Evolutionary conservation across 2,797 vertebrate genomes (phyloP), one percentile per base, ranked within the genome.

Genomic region (Xyrichtys novacula): DNA sequence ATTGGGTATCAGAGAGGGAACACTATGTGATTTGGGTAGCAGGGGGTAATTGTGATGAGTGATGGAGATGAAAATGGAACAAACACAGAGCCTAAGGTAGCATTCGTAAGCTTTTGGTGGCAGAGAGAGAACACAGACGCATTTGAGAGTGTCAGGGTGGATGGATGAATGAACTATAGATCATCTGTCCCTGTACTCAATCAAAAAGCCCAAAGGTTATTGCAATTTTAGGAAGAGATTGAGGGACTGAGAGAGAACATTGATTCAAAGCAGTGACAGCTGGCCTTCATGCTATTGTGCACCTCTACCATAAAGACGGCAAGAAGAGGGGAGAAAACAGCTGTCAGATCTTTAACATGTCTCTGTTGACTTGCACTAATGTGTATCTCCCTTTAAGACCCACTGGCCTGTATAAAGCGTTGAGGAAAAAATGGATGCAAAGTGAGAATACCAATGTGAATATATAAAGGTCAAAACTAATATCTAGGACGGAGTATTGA

Each of bases 1-100:
- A 86, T 71, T 48, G 26, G 71, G 44, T 43, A 84, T 75, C 68
- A 76, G n/a, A 78, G 44, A 65, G 57, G 59, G 63, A 76, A 58
- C 53, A 49, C 57, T 58, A 17, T 83, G 65, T 76, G 71, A 81
- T 84, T 80, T 49, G 52, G 47, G 43, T 43, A 55, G 75, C 19
- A 11, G 60, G 56, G 67, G 70, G 70, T 80, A 50, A 82, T 65
- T 70, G 74, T 76, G 60, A 73, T 6, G 12, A 49, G 26, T 20
- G 46, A 69, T 20, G 31, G 43, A 53, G 47, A 85, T 61, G 69
- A 57, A 82, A 74, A 55, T 63, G 54, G 49, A 75, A 66, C 39
- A 53, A 83, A 80, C 59, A 71, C 8, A 49, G 52, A 65, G 43
- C 31, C 17, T 2, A 39, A 57, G 69, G 49, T 66, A 56, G 25